Evolutionary conservation across 2,113 vertebrate genomes (phyloP).

Genomic region (Hemiprocne comata): DNA sequence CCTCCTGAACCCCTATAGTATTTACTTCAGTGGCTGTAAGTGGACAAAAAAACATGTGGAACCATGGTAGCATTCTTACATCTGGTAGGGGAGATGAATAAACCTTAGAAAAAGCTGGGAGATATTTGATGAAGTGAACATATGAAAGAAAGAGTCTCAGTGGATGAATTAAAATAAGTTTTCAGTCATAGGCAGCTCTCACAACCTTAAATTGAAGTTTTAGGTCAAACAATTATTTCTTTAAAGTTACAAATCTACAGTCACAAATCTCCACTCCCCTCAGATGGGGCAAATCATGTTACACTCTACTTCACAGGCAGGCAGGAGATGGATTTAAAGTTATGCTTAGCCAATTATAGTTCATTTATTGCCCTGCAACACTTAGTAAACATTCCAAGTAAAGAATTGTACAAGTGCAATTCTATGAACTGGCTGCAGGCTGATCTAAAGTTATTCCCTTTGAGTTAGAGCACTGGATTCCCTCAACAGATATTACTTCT

Average conservation of each 20-base stretch:
- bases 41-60: not conserved
- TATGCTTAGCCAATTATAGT: not conserved
- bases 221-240: not conserved
- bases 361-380: not conserved
- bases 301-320: not conserved
- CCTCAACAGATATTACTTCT: conserved; percentile 22
- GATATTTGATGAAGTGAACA: not conserved
- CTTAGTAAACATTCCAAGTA: conserved; percentile 9
- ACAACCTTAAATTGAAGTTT: conserved; percentile 1
- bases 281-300: not conserved
- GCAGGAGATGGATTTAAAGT: not conserved
- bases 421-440: not conserved
- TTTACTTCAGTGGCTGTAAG: not conserved
- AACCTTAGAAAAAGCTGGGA: not conserved
- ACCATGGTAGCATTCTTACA: not conserved
- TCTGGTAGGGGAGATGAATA: not conserved
- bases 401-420: conserved; percentile 14
- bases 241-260: not conserved
- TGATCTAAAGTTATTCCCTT: conserved; percentile 13
- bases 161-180: not conserved
- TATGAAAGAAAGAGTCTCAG: not conserved
- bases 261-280: not conserved
- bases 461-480: not conserved
- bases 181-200: not conserved
- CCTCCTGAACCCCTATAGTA: not conserved